Evolutionary conservation across 2,888 invertebrate species (phyloP), one percentile per base, ranked within the genome.

Genomic region (Chrysomela aeneicollis): DNA sequence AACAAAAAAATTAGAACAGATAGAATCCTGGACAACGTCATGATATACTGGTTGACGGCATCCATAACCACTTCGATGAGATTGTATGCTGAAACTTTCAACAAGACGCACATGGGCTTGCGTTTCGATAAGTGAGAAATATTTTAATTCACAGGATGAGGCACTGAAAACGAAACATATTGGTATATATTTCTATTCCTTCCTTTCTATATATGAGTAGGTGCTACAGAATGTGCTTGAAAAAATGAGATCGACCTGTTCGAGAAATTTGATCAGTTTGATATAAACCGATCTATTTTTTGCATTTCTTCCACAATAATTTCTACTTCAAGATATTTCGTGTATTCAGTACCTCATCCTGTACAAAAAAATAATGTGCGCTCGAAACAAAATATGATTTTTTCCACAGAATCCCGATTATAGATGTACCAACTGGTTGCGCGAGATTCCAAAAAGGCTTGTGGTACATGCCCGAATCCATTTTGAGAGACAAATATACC

Each of bases 31-130:
- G 93, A 93, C 72, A 92, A 93, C 74, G 79, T 95, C 0, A 93
- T 93, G 91, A 82, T 94, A 53, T 96, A 95, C 81, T 95, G 94
- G 92, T 78, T 88, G 0, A 87, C 89, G 0, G 87, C 87, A 58
- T 88, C 89, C 8, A 91, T 93, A 8, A 90, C 91, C 0, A 89
- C 92, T 0, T 90, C 93, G 0, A 85, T 89, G 82, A 85, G 95
- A 37, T 82, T 93, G 21, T 95, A 94, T 77, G 82, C 91, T 0
- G 94, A 95, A 78, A 78, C 77, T 0, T 85, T 88, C 18, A 85
- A 17, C 18, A 54, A 37, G 4, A 26, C 8, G 15, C 9, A 8
- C 12, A 2, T 17, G n/a, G 32, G 17, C 52, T 51, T 61, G 30
- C 26, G 53, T 3, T 5, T 64, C 12, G 60, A 64, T 1, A 22